Conservation (phyloP, 2,797 vertebrate species). For the Schizopygopsis malacanthus region DNA sequence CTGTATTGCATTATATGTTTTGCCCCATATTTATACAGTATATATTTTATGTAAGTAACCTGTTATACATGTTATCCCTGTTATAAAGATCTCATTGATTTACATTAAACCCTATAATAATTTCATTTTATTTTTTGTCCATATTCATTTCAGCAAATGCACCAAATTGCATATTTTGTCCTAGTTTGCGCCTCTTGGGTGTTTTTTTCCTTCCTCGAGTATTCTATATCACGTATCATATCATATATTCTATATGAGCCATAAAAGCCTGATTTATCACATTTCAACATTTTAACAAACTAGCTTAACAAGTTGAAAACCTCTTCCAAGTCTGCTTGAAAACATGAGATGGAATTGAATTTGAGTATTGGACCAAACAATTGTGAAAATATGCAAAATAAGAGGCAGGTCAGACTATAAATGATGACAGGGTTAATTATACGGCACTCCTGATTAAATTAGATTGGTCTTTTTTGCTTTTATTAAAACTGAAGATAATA, state of each 20-base stretch:
- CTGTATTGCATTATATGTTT: neutral
- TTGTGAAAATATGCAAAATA: neutral
- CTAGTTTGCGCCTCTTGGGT: neutral
- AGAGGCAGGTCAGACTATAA: neutral
- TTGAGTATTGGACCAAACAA: neutral
- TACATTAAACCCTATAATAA: neutral
- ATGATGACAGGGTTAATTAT: neutral
- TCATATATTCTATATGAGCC: neutral
- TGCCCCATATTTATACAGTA: too few species aligned
- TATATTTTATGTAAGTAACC: neutral
- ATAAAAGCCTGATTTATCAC: neutral
- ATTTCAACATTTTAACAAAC: neutral
- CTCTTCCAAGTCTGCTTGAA: neutral
- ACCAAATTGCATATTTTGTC: too few species aligned
- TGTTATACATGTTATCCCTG: too few species aligned
- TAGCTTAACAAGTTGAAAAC: neutral
- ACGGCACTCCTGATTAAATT: conserved; percentile 1
- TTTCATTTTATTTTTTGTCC: neutral
- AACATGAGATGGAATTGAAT: neutral
- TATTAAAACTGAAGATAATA: conserved; percentile 35
- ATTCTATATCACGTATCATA: neutral
- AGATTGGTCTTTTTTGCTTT: neutral
- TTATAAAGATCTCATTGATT: neutral
- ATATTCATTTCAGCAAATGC: neutral
- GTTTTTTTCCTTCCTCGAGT: too few species aligned